A percentile compares a stretch with the other conserved stretches of the same genome.
These are phyloP conservation scores for Brassicogethes aeneus DNA, from an alignment of 2,888 invertebrate species.

Conservation along the genomic window DNA sequence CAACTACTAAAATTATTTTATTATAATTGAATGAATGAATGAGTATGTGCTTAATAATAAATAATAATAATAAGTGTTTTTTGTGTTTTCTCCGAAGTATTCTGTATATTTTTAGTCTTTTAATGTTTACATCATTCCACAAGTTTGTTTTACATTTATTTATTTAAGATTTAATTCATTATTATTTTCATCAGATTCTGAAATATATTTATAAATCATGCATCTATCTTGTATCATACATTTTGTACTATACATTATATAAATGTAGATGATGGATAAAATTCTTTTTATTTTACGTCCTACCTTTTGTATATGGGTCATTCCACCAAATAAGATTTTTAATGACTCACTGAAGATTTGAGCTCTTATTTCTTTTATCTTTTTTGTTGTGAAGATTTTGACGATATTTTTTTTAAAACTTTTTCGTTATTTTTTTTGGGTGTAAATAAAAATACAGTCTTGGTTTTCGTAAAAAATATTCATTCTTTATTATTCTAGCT, in stretches of 20 bases:
- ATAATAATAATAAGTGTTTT: background rate
- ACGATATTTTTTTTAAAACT: too few species aligned
- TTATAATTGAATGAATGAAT: too few species aligned
- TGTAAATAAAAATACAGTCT: too few species aligned
- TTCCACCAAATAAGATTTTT: too few species aligned
- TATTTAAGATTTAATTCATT: background rate
- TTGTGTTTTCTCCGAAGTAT: background rate
- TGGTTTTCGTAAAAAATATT: too few species aligned
- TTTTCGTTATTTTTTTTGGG: too few species aligned
- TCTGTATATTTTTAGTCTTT: background rate
- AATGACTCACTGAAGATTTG: too few species aligned
- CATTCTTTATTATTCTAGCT: too few species aligned
- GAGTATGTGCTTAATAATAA: background rate
- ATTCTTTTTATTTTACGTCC: background rate
- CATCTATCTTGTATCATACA: constrained; percentile 8
- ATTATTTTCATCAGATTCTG: background rate
- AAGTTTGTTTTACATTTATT: background rate
- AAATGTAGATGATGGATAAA: constrained; percentile 12
- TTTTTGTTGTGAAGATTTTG: too few species aligned
- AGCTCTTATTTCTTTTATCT: too few species aligned
- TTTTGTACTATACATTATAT: constrained; percentile 18
- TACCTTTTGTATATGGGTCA: too few species aligned
- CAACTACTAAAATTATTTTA: too few species aligned
- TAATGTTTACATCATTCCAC: background rate
- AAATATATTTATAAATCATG: background rate